Evolutionary conservation across 2,888 invertebrate genomes (phyloP), one percentile per base, ranked within the genome.

Genomic region (Andrena fulva): DNA sequence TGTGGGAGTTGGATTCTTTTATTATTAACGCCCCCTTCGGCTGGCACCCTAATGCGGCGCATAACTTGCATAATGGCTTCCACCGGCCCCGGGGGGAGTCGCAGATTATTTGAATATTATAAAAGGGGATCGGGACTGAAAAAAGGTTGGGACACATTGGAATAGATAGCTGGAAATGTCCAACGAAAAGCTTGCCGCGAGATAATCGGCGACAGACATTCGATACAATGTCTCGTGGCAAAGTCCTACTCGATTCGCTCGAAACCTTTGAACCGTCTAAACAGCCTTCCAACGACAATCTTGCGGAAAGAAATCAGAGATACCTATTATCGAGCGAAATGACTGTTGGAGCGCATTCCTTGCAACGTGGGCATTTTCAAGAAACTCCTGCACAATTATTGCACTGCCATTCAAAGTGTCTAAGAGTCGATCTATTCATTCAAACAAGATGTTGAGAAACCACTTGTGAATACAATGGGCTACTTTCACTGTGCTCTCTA

Each of bases 251-350:
- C 31, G 20, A 29, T 31, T 54, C 35, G 8, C 4, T 1, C 12
- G 20, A 24, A 33, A 77, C 27, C 64, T 77, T 77, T 59, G 73
- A 27, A 72, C 56, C n/a, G 12, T 0, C 54, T 10, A 33, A 16
- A 50, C n/a, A 56, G 42, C 31, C 27, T 27, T 33, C 5, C 35
- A 16, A 8, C 29, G n/a, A 31, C n/a, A 27, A 66, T 50, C 48
- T 16, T 1, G 5, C 29, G 12, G 10, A 24, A 48, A 27, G 3
- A 56, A 56, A 56, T 16, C 42, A 4, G 42, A 42, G 42, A 16
- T 16, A 12, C 12, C 4, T 12, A 42, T 42, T 42, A 42, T 42
- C 42, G 16, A 0, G 42, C 31, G 6, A n/a, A 3, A 20, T 27
- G 12, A 42, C 12, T 16, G 52, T 12, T 20, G 54, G 20, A 62